A percentile compares a stretch with the other conserved stretches of the same genome.
phyloP scores from a whole-genome alignment of 2,797 vertebrate genomes.

The Gymnoscopelus microlampas region DNA sequence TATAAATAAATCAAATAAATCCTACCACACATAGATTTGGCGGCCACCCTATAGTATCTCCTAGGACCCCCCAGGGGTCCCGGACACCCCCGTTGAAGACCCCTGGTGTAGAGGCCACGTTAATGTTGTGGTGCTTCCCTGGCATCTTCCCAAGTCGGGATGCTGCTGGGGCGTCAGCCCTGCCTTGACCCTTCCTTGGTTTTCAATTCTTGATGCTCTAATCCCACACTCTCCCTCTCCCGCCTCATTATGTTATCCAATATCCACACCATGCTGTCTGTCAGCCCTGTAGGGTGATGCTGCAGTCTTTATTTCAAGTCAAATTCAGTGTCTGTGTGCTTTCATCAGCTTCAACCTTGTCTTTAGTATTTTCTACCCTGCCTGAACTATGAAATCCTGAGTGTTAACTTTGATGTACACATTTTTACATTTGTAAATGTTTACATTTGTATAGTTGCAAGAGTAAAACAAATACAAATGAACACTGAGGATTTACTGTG shows the following conservation, averaged over 20 bases:
- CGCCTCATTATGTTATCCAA: slow-evolving; percentile 42
- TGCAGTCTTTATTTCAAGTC: slow-evolving; percentile 23
- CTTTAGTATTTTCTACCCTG: not conserved
- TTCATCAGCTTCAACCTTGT: slow-evolving; percentile 2
- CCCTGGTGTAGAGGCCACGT: not conserved
- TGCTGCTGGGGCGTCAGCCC: slow-evolving; percentile 47
- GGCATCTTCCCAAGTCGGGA: slow-evolving; percentile 38
- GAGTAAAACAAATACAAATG: no score
- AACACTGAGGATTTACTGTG: slow-evolving; percentile 5
- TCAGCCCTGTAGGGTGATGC: slow-evolving; percentile 42
- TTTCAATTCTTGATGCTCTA: slow-evolving; percentile 50
- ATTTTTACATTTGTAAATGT: no score
- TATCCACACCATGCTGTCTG: slow-evolving; percentile 48
- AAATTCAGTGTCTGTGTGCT: slow-evolving; percentile 13
- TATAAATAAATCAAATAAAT: no score
- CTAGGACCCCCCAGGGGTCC: no score
- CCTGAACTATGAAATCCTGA: no score
- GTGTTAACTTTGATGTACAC: no score
- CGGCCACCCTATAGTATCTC: not conserved
- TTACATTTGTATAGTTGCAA: no score
- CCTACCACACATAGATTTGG: no score
- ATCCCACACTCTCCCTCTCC: slow-evolving; percentile 61
- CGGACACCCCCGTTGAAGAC: slow-evolving; percentile 4
- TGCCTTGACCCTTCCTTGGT: slow-evolving; percentile 42
- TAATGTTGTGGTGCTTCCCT: slow-evolving; percentile 10